Conservation (phyloP, 2,797 vertebrate species). For the Kryptolebias ocellatus region DNA sequence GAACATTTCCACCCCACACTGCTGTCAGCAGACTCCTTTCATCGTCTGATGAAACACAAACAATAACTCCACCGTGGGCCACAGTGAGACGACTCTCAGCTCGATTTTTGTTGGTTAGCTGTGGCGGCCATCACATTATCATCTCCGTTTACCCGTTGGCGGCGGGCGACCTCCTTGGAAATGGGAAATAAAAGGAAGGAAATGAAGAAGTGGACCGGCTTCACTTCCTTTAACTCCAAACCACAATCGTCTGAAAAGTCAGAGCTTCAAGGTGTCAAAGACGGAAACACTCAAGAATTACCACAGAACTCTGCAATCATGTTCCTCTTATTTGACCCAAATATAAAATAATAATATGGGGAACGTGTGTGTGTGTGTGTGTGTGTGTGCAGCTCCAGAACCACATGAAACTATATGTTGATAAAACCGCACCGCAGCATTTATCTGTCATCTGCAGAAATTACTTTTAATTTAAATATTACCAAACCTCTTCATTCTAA, state of each 20-base stretch:
- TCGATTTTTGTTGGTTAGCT: no score
- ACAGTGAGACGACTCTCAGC: no score
- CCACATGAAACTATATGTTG: not conserved
- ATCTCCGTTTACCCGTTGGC: no score
- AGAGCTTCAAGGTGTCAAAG: no score
- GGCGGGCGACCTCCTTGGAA: not conserved
- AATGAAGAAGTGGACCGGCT: constrained; percentile 2
- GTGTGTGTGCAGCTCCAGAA: not conserved
- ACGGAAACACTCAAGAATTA: no score
- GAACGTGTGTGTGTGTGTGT: not conserved
- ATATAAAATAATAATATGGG: no score
- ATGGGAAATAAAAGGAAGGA: not conserved
- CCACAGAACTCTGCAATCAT: no score
- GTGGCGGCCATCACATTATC: no score
- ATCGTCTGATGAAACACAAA: constrained; percentile 9
- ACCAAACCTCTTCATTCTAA: not conserved
- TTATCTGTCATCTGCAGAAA: not conserved
- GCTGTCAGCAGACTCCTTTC: constrained; percentile 17
- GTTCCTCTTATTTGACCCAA: no score
- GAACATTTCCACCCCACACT: constrained; percentile 22
- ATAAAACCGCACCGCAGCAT: constrained; percentile 7
- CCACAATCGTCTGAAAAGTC: not conserved
- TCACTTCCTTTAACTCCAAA: not conserved
- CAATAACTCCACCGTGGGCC: no score
- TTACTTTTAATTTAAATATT: not conserved